Percentiles rank a stretch among this genome's conserved stretches.
Evolutionary conservation across 2,888 invertebrate species (phyloP).

Genomic region (Netelia inedita): DNA sequence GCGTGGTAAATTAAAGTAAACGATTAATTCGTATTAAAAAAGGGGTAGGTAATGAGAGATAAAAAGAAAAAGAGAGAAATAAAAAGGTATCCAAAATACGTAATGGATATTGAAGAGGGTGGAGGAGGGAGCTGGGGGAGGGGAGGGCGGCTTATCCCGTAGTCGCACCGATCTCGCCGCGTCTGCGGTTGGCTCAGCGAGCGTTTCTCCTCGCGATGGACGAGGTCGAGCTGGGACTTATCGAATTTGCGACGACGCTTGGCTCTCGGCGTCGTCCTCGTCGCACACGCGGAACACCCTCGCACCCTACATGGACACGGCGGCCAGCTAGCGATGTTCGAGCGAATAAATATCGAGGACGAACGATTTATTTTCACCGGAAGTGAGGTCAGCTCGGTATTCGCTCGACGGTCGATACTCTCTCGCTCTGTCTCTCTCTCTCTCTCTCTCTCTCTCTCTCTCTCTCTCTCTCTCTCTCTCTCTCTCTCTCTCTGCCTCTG

Average conservation of each 20-base stretch:
- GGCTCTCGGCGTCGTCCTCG: conserved; percentile 65
- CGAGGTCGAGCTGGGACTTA: conserved; percentile 59
- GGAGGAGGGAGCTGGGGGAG: conserved; percentile 21
- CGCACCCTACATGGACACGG: not conserved
- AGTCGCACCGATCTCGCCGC: conserved; percentile 42
- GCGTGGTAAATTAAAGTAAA: too few relatives aligned
- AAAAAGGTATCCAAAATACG: conserved; percentile 29
- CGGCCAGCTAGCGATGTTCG: conserved; percentile 26
- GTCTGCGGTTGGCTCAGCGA: conserved; percentile 49
- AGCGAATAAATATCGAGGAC: conserved; percentile 66
- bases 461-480: conserved; percentile 3
- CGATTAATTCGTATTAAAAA: not conserved
- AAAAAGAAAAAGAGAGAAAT: not conserved
- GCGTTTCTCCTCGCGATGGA: conserved; percentile 63
- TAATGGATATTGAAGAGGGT: conserved; percentile 29
- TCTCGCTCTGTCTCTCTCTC: conserved; percentile 13
- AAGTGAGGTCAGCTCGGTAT: conserved; percentile 65
- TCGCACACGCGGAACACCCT: conserved; percentile 4
- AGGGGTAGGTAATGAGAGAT: not conserved
- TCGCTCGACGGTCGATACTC: conserved; percentile 60
- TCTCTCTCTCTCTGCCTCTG: not conserved
- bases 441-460: not conserved
- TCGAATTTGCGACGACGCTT: conserved; percentile 66
- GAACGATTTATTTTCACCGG: conserved; percentile 67
- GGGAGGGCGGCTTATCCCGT: conserved; percentile 34